Evolutionary conservation across 1,140 invertebrate genomes (phyloP).

Genomic region (Neodiprion fabricii): DNA sequence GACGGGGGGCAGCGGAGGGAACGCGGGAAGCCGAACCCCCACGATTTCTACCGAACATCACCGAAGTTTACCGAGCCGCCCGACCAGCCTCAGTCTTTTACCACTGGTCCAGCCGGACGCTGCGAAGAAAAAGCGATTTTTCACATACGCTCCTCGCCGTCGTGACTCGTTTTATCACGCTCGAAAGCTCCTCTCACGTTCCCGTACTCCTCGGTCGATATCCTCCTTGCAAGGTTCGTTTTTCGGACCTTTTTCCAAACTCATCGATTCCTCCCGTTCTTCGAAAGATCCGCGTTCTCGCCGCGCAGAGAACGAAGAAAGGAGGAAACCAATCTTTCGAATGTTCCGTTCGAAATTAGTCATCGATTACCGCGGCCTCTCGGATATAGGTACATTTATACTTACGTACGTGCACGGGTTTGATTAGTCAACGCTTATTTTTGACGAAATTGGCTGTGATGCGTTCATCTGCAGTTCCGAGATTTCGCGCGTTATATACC

Average conservation of each 20-base stretch:
- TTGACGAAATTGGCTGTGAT: neutral
- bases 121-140: neutral
- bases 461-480: too few species aligned
- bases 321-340: too few species aligned
- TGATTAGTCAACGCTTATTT: neutral
- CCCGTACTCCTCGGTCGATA: too few species aligned
- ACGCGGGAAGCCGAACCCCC: neutral
- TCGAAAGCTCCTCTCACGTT: too few species aligned
- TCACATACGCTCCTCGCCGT: neutral
- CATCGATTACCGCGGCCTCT: neutral
- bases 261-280: neutral
- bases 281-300: neutral
- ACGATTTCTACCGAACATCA: neutral
- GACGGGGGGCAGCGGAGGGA: neutral
- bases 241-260: neutral
- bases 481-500: too few species aligned
- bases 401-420: too few species aligned
- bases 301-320: too few species aligned
- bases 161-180: neutral
- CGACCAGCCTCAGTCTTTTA: neutral
- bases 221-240: neutral
- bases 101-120: constrained; percentile 2
- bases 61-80: neutral
- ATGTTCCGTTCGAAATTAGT: neutral
- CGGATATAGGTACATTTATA: neutral